Conservation (phyloP, 2,888 invertebrate species). For the Pristionchus fissidentatus region DNA sequence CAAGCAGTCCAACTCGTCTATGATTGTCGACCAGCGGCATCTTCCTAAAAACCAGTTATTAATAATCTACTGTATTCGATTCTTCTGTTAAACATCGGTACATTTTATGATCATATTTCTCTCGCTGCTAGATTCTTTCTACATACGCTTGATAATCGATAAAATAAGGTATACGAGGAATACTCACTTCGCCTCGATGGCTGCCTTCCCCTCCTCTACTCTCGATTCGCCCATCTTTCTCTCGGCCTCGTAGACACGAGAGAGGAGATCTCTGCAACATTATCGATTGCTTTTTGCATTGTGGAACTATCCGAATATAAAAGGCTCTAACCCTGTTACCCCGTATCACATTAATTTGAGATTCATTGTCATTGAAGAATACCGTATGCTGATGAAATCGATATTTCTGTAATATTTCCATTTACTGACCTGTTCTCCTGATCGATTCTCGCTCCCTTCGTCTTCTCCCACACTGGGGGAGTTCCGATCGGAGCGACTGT, state of each 20-base stretch:
- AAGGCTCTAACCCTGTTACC: neutral
- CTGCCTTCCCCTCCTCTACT: neutral
- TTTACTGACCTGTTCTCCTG: constrained; percentile 1
- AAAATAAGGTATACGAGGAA: neutral
- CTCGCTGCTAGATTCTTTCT: too few relatives aligned
- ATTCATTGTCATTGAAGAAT: neutral
- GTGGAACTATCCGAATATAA: neutral
- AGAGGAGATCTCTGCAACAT: constrained; percentile 49
- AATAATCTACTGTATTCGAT: too few relatives aligned
- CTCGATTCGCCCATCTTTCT: neutral
- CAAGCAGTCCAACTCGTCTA: constrained; percentile 66
- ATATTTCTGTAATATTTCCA: neutral
- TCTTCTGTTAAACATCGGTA: neutral
- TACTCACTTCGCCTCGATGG: constrained; percentile 3
- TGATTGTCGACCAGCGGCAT: constrained; percentile 49
- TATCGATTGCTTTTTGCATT: neutral
- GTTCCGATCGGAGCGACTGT: constrained; percentile 19
- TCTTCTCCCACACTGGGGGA: constrained; percentile 48
- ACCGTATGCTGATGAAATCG: neutral
- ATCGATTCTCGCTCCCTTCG: constrained; percentile 40
- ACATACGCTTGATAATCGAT: too few relatives aligned
- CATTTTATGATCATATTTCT: too few relatives aligned
- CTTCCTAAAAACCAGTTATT: neutral
- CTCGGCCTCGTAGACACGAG: constrained; percentile 54
- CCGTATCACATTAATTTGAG: neutral